Evolutionary conservation across 2,797 vertebrate species (phyloP), one percentile per base, ranked within the genome.

Genomic region (Danio choprae): DNA sequence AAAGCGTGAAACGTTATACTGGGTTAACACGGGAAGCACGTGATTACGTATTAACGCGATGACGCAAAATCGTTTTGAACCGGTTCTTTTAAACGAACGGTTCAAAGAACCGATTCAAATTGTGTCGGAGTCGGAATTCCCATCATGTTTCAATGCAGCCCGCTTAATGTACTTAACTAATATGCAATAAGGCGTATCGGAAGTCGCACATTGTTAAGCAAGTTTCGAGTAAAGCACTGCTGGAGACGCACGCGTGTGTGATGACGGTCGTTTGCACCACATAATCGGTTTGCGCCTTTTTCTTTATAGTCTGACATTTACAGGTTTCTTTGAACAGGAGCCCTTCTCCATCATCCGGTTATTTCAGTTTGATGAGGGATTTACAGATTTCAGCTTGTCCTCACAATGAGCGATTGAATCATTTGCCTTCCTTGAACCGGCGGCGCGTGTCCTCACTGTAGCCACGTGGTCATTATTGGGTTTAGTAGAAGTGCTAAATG

Each of bases 111-210:
- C 68, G 68, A 55, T 50, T 55, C 68, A 3, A 29, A 29, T 29
- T 29, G 29, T 29, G 29, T 29, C n/a, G 6, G 7, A 29, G 67
- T 53, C 40, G 68, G 6, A 41, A 4, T 70, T 20, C 9, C 6
- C 22, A 11, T 60, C 22, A 70, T 4, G 70, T 43, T 11, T 43
- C 12, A 41, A 74, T 59, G 7, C 4, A 60, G 20, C n/a, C 38
- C 9, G 18, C 10, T 56, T 67, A 15, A 38, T 65, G 16, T 16
- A 5, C 73, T 65, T 48, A 2, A 12, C 7, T n/a, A 8, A 3
- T 29, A 11, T 67, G 56, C 46, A 41, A 70, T 70, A 41, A 51
- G 40, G 22, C 72, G 64, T 67, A 62, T 29, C 80, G 78, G 67
- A 79, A 60, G 62, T 78, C 70, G 48, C 78, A 80, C 51, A 11